Conservation (phyloP, 2,113 vertebrate species). For the Charina bottae region DNA sequence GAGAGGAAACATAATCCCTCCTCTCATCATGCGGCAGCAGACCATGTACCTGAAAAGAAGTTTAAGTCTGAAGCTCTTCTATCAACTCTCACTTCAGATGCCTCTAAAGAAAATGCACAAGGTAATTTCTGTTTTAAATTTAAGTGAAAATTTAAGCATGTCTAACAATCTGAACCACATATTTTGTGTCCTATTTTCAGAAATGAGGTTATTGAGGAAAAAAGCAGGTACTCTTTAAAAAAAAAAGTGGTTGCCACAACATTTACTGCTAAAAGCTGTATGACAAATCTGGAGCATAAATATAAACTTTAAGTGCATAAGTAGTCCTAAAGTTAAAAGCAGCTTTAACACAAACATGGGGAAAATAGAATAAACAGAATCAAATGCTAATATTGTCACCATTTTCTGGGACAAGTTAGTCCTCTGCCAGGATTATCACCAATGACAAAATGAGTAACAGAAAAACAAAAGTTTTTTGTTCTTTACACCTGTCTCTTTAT, state of each 20-base stretch:
- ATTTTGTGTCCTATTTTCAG: not conserved
- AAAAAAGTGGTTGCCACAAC: not conserved
- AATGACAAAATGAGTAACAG: not conserved
- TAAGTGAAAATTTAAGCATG: not conserved
- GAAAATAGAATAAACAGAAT: not conserved
- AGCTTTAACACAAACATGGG: not conserved
- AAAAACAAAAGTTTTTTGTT: not conserved
- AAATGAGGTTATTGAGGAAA: not conserved
- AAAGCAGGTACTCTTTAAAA: not conserved
- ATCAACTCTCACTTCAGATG: slow-evolving; percentile 95
- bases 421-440: not conserved
- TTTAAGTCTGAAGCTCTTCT: slow-evolving; percentile 99
- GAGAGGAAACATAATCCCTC: slow-evolving; percentile 95
- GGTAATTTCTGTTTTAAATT: slow-evolving; percentile 73
- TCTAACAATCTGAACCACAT: not conserved
- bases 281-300: not conserved
- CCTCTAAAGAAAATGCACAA: slow-evolving; percentile 95
- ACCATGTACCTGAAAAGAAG: slow-evolving; percentile 97
- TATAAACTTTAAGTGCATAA: not conserved
- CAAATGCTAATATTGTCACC: not conserved
- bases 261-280: not conserved
- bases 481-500: not conserved
- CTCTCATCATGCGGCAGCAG: slow-evolving; percentile 89
- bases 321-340: not conserved
- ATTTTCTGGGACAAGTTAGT: not conserved